Base-by-base conservation (phyloP, 2,888 invertebrate genomes). In the Tenthredo amoena region DNA sequence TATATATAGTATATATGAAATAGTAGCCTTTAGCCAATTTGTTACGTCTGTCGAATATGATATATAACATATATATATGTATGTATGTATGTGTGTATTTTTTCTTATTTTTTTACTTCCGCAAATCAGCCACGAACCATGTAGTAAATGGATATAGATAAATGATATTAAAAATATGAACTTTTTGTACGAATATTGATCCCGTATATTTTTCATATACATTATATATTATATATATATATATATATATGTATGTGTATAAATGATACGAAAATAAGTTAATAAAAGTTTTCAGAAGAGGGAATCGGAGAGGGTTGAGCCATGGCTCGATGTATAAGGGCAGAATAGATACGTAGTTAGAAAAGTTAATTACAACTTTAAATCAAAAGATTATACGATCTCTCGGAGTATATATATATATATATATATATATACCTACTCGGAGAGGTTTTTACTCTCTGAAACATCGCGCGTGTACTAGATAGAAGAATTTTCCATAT, bases 311-410 rank as follows among this genome's bases (percentile, higher is more conserved):
- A 31, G 31, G 5, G 12, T 3, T 65, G 15, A 31, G 5, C 21
- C 26, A 65, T 15, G 15, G 65, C 12, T 65, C 50, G 18, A 50
- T 31, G 65, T 15, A n/a, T 55, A 55, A n/a, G 55, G 10, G 55
- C 5, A 68, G 31, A 34, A 68, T 21, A 74, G 72, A 40, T 40
- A 40, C 43, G 72, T 37, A 74, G 40, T 74, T 76, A 50, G 43
- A 79, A 79, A 55, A 79, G 55, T 10, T 55, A 79, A 79, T 79
- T 55, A 55, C 7, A 79, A 79, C 43, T 58, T 55, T 34, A 47
- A 79, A 47, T 76, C 43, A 76, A 76, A 76, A 47, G 76, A 47
- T 76, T 37, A 76, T 76, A 12, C 21, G n/a, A 3, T 31, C 15
- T 68, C 34, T 71, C 71, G 26, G 0, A 26, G 26, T 26, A 1